These are phyloP conservation scores for Dasyprocta punctata DNA, from an alignment of 2,113 vertebrate species.

Conservation along the genomic window DNA sequence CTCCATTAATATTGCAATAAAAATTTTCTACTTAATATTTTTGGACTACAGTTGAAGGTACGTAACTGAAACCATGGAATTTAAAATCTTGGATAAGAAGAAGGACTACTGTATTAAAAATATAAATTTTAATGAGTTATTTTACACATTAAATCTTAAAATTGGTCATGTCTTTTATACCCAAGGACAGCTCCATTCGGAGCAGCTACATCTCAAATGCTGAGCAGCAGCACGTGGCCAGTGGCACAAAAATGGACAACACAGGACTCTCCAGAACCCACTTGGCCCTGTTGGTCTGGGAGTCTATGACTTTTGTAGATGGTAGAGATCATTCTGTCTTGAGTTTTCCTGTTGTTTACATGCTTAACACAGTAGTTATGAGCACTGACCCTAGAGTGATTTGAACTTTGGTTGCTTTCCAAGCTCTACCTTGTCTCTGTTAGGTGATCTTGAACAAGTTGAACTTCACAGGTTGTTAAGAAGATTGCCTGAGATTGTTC, in stretches of 20 bases:
- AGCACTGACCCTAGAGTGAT: neutral
- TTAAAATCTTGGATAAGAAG: neutral
- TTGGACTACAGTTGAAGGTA: neutral
- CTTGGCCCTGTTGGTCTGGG: neutral
- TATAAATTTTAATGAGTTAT: neutral
- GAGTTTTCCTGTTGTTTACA: neutral
- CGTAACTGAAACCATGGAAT: neutral
- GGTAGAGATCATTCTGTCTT: neutral
- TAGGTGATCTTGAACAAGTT: neutral
- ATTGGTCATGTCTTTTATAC: neutral
- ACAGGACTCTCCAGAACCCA: neutral
- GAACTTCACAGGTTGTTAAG: neutral
- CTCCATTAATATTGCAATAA: neutral
- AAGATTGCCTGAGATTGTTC: neutral
- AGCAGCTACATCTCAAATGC: neutral
- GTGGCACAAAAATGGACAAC: accelerated
- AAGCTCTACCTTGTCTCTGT: neutral
- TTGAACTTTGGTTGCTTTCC: neutral
- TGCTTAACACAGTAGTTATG: accelerated
- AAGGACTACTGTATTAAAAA: neutral
- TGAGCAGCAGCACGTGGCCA: neutral
- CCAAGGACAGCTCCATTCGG: accelerated
- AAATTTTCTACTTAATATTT: neutral
- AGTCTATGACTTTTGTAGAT: neutral
- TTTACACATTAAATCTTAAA: neutral